Conservation (phyloP, 2,888 invertebrate genomes). For the Neoaliturus tenellus region DNA sequence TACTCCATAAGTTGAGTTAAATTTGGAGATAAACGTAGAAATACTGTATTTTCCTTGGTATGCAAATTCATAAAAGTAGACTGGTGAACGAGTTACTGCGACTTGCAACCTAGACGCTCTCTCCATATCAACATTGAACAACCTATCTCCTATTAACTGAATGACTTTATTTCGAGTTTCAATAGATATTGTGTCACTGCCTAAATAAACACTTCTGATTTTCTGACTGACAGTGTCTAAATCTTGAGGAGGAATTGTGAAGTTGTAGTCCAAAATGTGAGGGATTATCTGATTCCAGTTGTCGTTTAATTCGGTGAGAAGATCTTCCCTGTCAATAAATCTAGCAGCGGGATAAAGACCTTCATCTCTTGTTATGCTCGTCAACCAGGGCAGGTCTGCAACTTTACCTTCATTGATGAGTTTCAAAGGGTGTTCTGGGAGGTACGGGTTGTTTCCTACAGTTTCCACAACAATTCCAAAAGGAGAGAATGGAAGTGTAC, state of each 20-base stretch:
- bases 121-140: slow-evolving; percentile 36
- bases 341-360: slow-evolving; percentile 83
- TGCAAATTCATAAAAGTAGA: slow-evolving; percentile 47
- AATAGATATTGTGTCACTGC: not conserved
- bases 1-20: slow-evolving; percentile 11
- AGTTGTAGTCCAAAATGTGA: slow-evolving; percentile 67
- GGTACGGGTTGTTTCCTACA: slow-evolving; percentile 74
- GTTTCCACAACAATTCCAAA: slow-evolving; percentile 84
- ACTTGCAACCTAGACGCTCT: slow-evolving; percentile 31
- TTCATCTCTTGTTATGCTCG: slow-evolving; percentile 81
- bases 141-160: slow-evolving; percentile 38
- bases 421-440: slow-evolving; percentile 79
- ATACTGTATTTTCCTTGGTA: slow-evolving; percentile 34
- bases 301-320: slow-evolving; percentile 58
- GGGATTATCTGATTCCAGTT: slow-evolving; percentile 66
- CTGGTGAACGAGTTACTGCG: not conserved
- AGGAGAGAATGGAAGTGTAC: slow-evolving; percentile 82
- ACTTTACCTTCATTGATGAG: slow-evolving; percentile 78
- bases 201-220: slow-evolving; percentile 66
- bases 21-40: slow-evolving; percentile 24
- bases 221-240: slow-evolving; percentile 59
- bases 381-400: slow-evolving; percentile 81
- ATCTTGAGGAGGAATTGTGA: slow-evolving; percentile 62
- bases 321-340: slow-evolving; percentile 45
- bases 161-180: slow-evolving; percentile 9